Evolutionary conservation across 2,888 invertebrate genomes (phyloP), one percentile per base, ranked within the genome.

Genomic region (Epirrita christyi): DNA sequence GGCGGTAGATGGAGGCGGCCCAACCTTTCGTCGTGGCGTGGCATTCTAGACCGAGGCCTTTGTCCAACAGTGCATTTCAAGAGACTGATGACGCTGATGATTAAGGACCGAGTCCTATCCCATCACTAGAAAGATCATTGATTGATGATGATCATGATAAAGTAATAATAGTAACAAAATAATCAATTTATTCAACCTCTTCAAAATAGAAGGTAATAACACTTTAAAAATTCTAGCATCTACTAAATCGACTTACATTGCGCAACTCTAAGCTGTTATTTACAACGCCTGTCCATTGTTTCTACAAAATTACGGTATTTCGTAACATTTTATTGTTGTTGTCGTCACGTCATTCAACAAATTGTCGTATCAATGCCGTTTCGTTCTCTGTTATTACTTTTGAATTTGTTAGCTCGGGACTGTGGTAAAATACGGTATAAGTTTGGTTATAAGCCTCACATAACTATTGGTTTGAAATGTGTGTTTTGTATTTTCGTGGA

Each of bases 261-360:
- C 45, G 53, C 45, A 54, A 54, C 42, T 36, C 8, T 15, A 53
- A 59, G 61, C 55, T 57, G 55, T 62, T 70, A 67, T 66, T 77
- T 66, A 70, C 67, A 59, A 66, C 68, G 68, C 59, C 63, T 68
- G 62, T 70, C 79, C 59, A 83, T 85, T 83, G 83, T 78, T 83
- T 78, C 74, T 71, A 68, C 67, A 67, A 73, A 67, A 73, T 72
- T 68, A 68, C 62, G 56, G 52, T 59, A 62, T 76, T 75, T 69
- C 67, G 70, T 71, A 75, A 81, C 64, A 53, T 63, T 66, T 72
- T 70, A 55, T 66, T 59, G 63, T 58, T 56, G 63, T 55, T 68
- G 67, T 62, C 50, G 59, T 59, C 61, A 61, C 71, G 66, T 70
- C 68, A 56, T 62, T 62, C 51, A 61, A 66, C 68, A 72, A 72